Percentiles rank a stretch among this genome's conserved stretches.
Evolutionary conservation across 2,113 vertebrate genomes (phyloP).

Genomic region (Sturnira hondurensis): DNA sequence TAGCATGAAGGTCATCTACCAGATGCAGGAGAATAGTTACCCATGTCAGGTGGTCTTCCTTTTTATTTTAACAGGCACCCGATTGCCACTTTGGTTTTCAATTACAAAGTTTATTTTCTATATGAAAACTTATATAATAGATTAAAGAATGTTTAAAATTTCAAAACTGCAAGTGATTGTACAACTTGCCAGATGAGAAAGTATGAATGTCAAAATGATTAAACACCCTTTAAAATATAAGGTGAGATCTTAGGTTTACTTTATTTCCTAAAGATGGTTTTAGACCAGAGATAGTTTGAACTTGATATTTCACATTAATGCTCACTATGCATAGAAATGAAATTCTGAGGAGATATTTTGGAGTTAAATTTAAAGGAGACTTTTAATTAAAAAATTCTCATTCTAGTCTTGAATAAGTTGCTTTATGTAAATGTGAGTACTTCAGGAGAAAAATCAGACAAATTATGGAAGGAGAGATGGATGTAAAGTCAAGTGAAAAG

Average conservation of each 20-base stretch:
- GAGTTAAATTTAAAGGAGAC: background rate
- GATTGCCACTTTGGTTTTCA: background rate
- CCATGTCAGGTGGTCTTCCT: background rate
- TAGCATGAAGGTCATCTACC: background rate
- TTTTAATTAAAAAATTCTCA: constrained; percentile 14
- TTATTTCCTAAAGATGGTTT: constrained; percentile 15
- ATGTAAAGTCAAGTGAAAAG: background rate
- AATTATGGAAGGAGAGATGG: background rate
- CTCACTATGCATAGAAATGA: background rate
- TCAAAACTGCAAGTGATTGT: background rate
- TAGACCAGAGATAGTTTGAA: constrained; percentile 36
- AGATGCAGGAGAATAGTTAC: background rate
- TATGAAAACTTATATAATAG: background rate
- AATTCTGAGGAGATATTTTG: constrained; percentile 18
- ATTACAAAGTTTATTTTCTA: background rate
- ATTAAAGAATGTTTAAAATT: constrained; percentile 29
- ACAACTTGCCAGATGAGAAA: background rate
- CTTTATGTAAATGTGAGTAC: background rate
- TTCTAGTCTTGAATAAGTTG: background rate
- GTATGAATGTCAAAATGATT: background rate
- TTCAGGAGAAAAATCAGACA: background rate
- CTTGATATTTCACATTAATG: constrained; percentile 25
- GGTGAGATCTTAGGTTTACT: background rate
- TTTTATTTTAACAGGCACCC: background rate
- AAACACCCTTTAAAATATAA: background rate